Conservation (phyloP, 2,113 vertebrate species). For the Hippocampus zosterae region DNA sequence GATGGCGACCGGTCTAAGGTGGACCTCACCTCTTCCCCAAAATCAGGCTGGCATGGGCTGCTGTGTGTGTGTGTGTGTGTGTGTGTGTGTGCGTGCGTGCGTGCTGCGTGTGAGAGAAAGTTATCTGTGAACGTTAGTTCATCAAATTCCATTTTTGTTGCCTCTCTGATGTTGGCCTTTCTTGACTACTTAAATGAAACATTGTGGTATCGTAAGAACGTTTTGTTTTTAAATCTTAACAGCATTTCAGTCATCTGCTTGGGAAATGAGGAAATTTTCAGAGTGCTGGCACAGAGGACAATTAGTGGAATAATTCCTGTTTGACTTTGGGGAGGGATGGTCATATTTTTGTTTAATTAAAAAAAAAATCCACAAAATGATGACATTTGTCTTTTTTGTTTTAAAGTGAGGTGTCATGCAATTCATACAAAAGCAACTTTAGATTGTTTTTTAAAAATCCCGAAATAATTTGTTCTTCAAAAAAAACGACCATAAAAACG, state of each 20-base stretch:
- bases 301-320: background rate
- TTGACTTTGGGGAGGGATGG: background rate
- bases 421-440: too few relatives aligned
- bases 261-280: background rate
- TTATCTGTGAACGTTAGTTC: background rate
- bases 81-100: too few relatives aligned
- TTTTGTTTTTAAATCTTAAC: background rate
- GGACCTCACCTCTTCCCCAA: background rate
- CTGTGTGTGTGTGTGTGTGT: background rate
- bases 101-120: background rate
- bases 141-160: background rate
- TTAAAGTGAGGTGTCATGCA: background rate
- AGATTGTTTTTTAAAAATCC: too few relatives aligned
- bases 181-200: background rate
- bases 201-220: background rate
- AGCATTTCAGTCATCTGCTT: background rate
- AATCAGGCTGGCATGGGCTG: background rate
- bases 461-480: too few relatives aligned
- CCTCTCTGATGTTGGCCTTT: background rate
- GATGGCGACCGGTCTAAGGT: background rate
- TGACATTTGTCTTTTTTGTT: background rate
- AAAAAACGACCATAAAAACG: too few relatives aligned
- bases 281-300: background rate
- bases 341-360: conserved; percentile 56
- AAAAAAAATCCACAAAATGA: conserved; percentile 34